These are phyloP conservation scores for Eupsilia transversa DNA, from an alignment of 2,888 invertebrate genomes.

Conservation along the genomic window DNA sequence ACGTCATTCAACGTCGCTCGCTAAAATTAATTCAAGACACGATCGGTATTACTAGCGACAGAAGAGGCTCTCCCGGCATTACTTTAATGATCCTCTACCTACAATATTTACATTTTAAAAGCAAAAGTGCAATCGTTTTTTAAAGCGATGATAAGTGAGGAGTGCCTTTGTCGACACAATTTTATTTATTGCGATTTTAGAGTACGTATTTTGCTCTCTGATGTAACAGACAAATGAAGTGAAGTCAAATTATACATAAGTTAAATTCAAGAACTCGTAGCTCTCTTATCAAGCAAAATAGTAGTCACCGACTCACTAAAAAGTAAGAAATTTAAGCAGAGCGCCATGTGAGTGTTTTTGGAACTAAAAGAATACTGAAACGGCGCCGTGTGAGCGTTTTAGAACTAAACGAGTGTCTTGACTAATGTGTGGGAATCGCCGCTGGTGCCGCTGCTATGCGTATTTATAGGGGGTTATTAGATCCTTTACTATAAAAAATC, in stretches of 20 bases:
- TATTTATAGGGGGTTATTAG: neutral
- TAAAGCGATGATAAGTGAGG: neutral
- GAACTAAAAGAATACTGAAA: neutral
- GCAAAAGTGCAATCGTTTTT: conserved; percentile 24
- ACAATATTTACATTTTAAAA: conserved; percentile 56
- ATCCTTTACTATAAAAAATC: too few species aligned
- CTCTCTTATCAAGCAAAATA: conserved; percentile 5
- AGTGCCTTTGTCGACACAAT: conserved; percentile 1
- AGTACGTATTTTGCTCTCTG: neutral
- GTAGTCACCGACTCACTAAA: too few species aligned
- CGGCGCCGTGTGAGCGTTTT: neutral
- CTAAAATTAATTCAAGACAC: conserved; percentile 74
- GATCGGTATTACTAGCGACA: conserved; percentile 70
- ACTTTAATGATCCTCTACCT: conserved; percentile 54
- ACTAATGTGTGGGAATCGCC: too few species aligned
- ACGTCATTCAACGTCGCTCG: conserved; percentile 43
- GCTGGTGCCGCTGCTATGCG: neutral
- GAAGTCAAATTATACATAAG: neutral
- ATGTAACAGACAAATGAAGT: neutral
- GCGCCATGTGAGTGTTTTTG: neutral
- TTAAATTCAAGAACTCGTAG: neutral
- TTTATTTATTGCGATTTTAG: neutral
- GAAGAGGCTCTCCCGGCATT: conserved; percentile 69
- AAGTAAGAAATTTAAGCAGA: too few species aligned
- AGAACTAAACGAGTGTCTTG: neutral